Conservation (phyloP, 2,888 invertebrate genomes). For the Acanthosepion pharaonis region DNA sequence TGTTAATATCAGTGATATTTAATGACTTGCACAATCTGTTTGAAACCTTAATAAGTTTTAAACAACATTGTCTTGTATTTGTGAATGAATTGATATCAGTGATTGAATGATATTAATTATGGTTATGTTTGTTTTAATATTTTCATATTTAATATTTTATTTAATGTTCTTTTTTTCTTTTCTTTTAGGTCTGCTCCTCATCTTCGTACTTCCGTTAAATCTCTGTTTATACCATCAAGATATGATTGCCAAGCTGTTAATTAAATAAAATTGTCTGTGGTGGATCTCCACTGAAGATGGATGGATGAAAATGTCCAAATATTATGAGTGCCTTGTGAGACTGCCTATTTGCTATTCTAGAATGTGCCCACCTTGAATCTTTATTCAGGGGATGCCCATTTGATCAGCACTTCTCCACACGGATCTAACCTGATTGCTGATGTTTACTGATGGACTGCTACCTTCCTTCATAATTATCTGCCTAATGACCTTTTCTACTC, state of each 20-base stretch:
- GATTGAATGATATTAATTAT: neutral
- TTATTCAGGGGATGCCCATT: neutral
- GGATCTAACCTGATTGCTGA: neutral
- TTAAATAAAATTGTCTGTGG: neutral
- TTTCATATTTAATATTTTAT: neutral
- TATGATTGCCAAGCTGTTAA: constrained; percentile 43
- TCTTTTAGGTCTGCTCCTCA: constrained; percentile 34
- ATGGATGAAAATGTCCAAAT: neutral
- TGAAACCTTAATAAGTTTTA: neutral
- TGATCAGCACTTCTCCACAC: neutral
- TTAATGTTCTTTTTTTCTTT: neutral
- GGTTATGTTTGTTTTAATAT: neutral
- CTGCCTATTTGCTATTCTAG: constrained; percentile 20
- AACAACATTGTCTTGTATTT: neutral
- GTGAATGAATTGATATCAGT: neutral
- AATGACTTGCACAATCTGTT: neutral
- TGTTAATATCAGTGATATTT: neutral
- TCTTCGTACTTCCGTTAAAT: constrained; percentile 46
- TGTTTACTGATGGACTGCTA: constrained; percentile 17
- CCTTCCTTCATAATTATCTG: neutral
- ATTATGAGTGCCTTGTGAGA: constrained; percentile 15
- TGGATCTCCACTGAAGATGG: constrained; percentile 33
- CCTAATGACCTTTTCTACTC: neutral
- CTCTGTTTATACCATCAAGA: neutral
- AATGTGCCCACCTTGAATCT: neutral